Percentiles rank a stretch among this genome's conserved stretches.
Conservation (phyloP, 2,797 vertebrate genomes). For the Telmatherina bonti region DNA sequence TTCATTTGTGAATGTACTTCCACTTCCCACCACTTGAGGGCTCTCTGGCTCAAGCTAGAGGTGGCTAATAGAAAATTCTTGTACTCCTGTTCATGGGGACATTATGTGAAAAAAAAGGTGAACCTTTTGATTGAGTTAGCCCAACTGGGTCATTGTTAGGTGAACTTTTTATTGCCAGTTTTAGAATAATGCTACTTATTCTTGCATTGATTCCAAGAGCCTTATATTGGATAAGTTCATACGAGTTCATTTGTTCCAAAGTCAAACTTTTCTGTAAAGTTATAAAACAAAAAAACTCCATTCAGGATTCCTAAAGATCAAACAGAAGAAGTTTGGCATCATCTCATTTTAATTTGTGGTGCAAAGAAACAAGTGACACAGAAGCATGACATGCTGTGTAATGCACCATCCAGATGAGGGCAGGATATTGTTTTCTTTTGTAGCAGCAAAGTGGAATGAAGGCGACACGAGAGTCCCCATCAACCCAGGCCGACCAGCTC, state of each 20-base stretch:
- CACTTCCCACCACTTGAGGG: slow-evolving; percentile 78
- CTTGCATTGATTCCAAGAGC: background rate
- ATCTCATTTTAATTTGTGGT: slow-evolving; percentile 49
- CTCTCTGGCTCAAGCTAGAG: slow-evolving; percentile 77
- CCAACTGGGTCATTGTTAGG: background rate
- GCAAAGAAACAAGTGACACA: slow-evolving; percentile 68
- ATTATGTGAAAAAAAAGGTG: background rate
- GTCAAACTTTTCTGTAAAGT: slow-evolving; percentile 22
- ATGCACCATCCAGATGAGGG: slow-evolving; percentile 40
- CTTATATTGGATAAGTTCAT: background rate
- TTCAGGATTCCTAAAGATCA: slow-evolving; percentile 26
- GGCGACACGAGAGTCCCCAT: slow-evolving; percentile 30
- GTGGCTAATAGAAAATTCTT: slow-evolving; percentile 16
- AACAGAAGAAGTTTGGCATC: slow-evolving; percentile 30
- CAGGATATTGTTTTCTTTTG: slow-evolving; percentile 14
- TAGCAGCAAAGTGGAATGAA: slow-evolving; percentile 24
- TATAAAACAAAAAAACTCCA: slow-evolving; percentile 2
- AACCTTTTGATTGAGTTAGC: background rate
- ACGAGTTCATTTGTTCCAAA: background rate
- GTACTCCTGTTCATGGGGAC: slow-evolving; percentile 18
- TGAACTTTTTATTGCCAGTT: background rate
- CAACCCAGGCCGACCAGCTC: slow-evolving; percentile 6
- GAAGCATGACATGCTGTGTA: slow-evolving; percentile 52
- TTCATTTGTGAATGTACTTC: slow-evolving; percentile 54
- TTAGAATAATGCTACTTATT: background rate